These are phyloP conservation scores for Epizoanthus illoricatus DNA, from an alignment of 92 coral and sea anemone species.

Conservation along the genomic window DNA sequence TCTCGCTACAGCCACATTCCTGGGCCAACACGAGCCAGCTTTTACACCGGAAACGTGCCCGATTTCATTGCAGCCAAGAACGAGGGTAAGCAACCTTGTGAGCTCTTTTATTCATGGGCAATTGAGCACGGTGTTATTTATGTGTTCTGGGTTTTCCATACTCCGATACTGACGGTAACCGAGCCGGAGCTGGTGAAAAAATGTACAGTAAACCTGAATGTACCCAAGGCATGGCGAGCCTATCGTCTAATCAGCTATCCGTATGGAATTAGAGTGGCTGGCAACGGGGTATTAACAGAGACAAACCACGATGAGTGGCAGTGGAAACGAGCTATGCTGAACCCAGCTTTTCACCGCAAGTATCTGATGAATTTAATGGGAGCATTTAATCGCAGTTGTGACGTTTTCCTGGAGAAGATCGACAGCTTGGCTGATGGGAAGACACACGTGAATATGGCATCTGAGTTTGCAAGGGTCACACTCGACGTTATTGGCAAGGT, in stretches of 20 bases:
- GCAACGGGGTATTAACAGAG: constrained; percentile 67
- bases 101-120: constrained; percentile 21
- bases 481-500: constrained; percentile 90
- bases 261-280: constrained; percentile 66
- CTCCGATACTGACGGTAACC: constrained; percentile 38
- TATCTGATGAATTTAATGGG: constrained; percentile 76
- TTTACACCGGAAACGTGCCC: constrained; percentile 50
- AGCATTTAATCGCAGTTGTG: constrained; percentile 73
- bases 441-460: constrained; percentile 69
- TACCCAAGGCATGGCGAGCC: constrained; percentile 53
- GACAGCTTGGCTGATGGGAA: constrained; percentile 71
- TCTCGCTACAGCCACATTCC: constrained; percentile 49
- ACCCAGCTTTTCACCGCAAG: constrained; percentile 93
- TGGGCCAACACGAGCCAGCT: constrained; percentile 49
- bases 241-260: constrained; percentile 49
- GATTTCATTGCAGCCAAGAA: neutral
- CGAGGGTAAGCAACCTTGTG: neutral
- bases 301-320: constrained; percentile 72
- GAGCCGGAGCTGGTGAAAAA: constrained; percentile 63
- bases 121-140: constrained; percentile 43
- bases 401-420: constrained; percentile 67
- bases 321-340: constrained; percentile 64
- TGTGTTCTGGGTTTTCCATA: constrained; percentile 59
- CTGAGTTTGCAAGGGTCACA: constrained; percentile 85
- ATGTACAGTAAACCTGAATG: constrained; percentile 51